A percentile compares a stretch with the other conserved stretches of the same genome.
phyloP scores from a whole-genome alignment of 2,113 vertebrate species.

The Thermophis baileyi region DNA sequence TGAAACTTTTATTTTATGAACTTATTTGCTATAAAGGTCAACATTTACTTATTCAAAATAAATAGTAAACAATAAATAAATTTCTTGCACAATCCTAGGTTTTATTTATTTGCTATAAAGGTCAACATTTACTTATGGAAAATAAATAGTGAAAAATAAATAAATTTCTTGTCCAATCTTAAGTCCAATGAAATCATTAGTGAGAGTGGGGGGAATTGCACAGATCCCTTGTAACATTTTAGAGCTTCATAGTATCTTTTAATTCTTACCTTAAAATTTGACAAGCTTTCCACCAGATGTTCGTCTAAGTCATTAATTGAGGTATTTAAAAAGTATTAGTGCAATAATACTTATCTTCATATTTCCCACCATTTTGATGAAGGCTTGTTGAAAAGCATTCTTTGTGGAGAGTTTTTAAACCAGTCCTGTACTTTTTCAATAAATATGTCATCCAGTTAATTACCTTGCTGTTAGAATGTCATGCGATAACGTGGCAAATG shows the following conservation, averaged over 20 bases:
- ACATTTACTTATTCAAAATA: neutral
- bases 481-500: neutral
- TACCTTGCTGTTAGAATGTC: neutral
- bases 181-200: neutral
- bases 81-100: neutral
- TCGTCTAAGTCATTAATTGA: neutral
- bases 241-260: neutral
- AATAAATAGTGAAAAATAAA: neutral
- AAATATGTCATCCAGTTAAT: neutral
- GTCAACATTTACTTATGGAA: neutral
- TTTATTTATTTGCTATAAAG: neutral
- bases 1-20: neutral
- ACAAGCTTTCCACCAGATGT: neutral
- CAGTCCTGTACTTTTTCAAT: neutral
- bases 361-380: neutral
- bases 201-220: neutral
- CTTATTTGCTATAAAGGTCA: neutral
- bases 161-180: neutral
- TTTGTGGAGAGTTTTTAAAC: neutral
- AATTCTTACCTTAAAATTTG: neutral
- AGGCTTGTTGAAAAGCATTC: neutral
- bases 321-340: neutral
- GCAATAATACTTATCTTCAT: neutral
- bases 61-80: neutral
- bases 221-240: neutral